A percentile compares a stretch with the other conserved stretches of the same genome.
Evolutionary conservation across 1,140 invertebrate genomes (phyloP).

Genomic region (Bombyx mori): DNA sequence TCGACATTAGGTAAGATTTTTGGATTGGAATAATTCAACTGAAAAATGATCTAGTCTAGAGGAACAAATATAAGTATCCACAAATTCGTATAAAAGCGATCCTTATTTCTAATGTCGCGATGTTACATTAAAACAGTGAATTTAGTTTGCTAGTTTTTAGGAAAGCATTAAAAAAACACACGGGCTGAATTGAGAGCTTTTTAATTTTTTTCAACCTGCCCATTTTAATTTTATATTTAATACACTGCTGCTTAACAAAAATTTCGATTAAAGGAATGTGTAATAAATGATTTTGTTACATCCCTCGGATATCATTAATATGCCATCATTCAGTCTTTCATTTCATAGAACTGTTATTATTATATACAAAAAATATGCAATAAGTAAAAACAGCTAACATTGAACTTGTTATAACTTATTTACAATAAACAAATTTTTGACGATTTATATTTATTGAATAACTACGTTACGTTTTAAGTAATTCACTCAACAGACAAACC

Average conservation of each 20-base stretch:
- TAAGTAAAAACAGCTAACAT: slow-evolving; percentile 26
- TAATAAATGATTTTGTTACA: slow-evolving; percentile 10
- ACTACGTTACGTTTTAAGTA: neutral
- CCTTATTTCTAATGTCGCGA: too few relatives aligned
- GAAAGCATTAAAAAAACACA: neutral
- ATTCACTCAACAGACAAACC: neutral
- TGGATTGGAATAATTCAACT: too few relatives aligned
- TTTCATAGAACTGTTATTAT: slow-evolving; percentile 40
- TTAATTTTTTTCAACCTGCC: neutral
- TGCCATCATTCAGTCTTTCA: slow-evolving; percentile 58
- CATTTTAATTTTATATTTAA: neutral
- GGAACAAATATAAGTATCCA: neutral
- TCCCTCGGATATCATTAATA: slow-evolving; percentile 33
- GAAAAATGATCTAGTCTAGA: too few relatives aligned
- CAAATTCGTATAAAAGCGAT: too few relatives aligned
- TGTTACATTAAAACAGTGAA: too few relatives aligned
- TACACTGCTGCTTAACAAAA: neutral
- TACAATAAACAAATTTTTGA: neutral
- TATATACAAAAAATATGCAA: slow-evolving; percentile 35
- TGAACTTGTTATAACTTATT: slow-evolving; percentile 6
- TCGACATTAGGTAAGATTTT: too few relatives aligned
- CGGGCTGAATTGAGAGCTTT: neutral
- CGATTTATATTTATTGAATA: neutral
- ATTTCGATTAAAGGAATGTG: slow-evolving; percentile 24
- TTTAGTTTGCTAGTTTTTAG: neutral